Evolutionary conservation across 1,140 invertebrate species (phyloP).

Genomic region (Thaumatotibia leucotreta): DNA sequence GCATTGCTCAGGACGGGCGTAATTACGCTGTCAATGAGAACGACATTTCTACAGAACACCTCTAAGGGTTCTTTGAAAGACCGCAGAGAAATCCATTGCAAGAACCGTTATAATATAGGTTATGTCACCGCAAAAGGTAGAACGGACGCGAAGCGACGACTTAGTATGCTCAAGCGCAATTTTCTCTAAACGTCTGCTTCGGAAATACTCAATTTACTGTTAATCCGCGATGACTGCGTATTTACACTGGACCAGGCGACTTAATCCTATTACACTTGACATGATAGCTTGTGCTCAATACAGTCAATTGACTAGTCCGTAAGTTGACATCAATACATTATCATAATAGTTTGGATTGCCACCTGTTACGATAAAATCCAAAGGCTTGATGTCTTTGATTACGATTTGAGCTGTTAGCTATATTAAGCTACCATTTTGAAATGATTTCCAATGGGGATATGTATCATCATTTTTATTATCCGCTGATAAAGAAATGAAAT

Average conservation of each 20-base stretch:
- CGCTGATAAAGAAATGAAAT: too few species aligned
- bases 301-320: not conserved
- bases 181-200: conserved; percentile 19
- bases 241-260: conserved; percentile 1
- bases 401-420: not conserved
- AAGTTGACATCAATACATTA: not conserved
- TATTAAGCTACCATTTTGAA: too few species aligned
- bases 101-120: conserved; percentile 39
- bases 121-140: conserved; percentile 41
- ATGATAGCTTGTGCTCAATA: not conserved
- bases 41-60: conserved; percentile 7
- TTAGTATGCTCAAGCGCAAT: conserved; percentile 17
- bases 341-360: not conserved
- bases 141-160: conserved; percentile 24
- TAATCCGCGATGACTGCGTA: conserved; percentile 7
- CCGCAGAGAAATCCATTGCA: conserved; percentile 31
- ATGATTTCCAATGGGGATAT: too few species aligned
- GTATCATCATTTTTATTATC: too few species aligned
- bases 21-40: conserved; percentile 21
- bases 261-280: conserved; percentile 5
- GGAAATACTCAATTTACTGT: conserved; percentile 34
- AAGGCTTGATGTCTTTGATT: not conserved
- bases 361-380: not conserved
- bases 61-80: conserved; percentile 23
- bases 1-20: not conserved